Conservation (phyloP, 2,797 vertebrate genomes). For the Sus cebifrons region DNA sequence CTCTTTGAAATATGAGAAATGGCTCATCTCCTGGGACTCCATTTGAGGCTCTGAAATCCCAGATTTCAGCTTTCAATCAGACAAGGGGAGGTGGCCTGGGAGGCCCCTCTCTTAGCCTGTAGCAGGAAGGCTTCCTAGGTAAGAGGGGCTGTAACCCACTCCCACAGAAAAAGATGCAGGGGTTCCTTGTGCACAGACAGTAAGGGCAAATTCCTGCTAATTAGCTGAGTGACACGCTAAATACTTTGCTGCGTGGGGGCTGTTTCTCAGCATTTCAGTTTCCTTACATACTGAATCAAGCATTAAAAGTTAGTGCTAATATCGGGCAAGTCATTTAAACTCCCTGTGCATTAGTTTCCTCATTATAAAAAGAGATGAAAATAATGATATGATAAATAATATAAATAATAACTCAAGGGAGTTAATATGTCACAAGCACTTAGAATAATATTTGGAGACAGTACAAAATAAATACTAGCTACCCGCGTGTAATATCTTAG, state of each 20-base stretch:
- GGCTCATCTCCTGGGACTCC: not conserved
- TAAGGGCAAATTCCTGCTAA: not conserved
- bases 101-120: not conserved
- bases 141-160: not conserved
- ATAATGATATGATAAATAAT: too few relatives aligned
- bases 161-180: not conserved
- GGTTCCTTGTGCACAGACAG: rapidly evolving
- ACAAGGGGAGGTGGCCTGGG: not conserved
- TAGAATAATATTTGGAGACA: not conserved
- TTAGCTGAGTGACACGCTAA: not conserved
- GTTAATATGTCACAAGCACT: not conserved
- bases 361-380: not conserved
- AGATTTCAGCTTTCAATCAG: not conserved
- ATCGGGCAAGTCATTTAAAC: not conserved
- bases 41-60: not conserved
- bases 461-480: not conserved
- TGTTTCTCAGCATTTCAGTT: slow-evolving; percentile 32
- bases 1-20: slow-evolving; percentile 52
- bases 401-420: slow-evolving; percentile 25
- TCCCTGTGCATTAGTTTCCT: slow-evolving; percentile 10
- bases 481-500: not conserved
- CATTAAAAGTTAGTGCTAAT: not conserved
- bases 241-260: not conserved
- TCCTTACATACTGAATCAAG: not conserved
- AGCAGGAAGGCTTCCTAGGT: not conserved